Evolutionary conservation across 2,797 vertebrate genomes (phyloP).

Genomic region (Clamator glandarius): DNA sequence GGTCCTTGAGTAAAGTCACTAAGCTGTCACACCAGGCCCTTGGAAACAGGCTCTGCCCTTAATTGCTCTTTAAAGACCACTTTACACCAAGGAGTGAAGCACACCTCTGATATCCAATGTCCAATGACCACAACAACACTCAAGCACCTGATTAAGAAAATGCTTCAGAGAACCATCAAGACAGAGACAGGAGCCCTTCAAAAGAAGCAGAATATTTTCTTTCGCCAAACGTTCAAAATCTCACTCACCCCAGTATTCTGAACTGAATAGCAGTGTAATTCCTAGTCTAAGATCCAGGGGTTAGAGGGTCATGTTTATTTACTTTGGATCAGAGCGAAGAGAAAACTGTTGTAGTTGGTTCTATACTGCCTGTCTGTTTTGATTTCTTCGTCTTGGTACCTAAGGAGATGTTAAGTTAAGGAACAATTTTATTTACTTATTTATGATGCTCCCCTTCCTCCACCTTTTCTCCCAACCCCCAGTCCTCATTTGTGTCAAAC

Average conservation of each 20-base stretch:
- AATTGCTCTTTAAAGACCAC: not conserved
- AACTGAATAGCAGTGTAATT: not conserved
- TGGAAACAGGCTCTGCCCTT: not conserved
- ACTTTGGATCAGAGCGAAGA: not conserved
- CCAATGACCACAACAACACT: not conserved
- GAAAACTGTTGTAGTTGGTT: not conserved
- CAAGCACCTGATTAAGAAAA: not conserved
- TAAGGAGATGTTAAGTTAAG: not conserved
- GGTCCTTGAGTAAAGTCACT: not conserved
- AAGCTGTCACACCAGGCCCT: not conserved
- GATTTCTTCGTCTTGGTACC: not conserved
- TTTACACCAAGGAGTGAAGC: not conserved
- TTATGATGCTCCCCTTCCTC: not conserved
- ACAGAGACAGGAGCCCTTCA: not conserved
- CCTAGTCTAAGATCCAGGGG: not conserved
- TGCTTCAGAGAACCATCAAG: not conserved
- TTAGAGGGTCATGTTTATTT: not conserved
- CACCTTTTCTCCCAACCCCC: not conserved
- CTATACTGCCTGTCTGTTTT: not conserved
- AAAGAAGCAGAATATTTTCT: not conserved
- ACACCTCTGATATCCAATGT: fast-evolving
- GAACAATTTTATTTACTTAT: not conserved
- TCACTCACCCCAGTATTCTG: not conserved
- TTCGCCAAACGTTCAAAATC: not conserved
- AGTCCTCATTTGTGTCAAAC: not conserved